Conservation (phyloP, 2,113 vertebrate genomes). For the Mesoclemmys tuberculata region DNA sequence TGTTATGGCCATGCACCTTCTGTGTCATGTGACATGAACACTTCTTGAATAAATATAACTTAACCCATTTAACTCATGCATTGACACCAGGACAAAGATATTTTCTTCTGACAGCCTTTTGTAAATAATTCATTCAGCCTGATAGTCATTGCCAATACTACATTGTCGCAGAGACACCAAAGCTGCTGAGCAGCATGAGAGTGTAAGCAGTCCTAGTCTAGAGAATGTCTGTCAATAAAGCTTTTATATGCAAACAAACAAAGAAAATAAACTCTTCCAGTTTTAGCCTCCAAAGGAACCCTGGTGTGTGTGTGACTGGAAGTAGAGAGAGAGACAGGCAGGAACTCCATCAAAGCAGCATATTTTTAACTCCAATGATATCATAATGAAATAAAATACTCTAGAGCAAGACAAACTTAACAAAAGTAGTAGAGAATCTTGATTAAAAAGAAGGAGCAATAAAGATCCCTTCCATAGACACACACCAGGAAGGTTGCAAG, state of each 20-base stretch:
- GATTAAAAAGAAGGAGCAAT: not conserved
- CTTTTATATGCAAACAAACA: conserved; percentile 19
- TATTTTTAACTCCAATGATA: not conserved
- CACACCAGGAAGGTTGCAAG: not conserved
- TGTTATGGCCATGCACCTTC: not conserved
- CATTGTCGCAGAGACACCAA: not conserved
- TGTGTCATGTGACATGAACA: not conserved
- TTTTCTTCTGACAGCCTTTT: not conserved
- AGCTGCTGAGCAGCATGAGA: conserved; percentile 20
- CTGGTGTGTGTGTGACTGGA: not conserved
- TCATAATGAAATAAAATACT: not conserved
- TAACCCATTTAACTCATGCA: not conserved
- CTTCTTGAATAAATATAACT: not conserved
- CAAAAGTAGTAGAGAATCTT: not conserved
- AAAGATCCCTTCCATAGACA: not conserved
- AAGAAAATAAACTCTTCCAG: not conserved
- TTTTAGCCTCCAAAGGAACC: not conserved
- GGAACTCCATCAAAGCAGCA: not conserved
- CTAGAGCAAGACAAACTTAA: not conserved
- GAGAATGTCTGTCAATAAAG: conserved; percentile 1
- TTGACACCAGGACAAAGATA: not conserved
- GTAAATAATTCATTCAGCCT: not conserved
- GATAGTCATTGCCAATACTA: not conserved
- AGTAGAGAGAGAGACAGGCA: not conserved
- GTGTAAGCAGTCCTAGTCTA: not conserved